Base-by-base conservation (phyloP, 2,888 invertebrate genomes). In the Myathropa florea region DNA sequence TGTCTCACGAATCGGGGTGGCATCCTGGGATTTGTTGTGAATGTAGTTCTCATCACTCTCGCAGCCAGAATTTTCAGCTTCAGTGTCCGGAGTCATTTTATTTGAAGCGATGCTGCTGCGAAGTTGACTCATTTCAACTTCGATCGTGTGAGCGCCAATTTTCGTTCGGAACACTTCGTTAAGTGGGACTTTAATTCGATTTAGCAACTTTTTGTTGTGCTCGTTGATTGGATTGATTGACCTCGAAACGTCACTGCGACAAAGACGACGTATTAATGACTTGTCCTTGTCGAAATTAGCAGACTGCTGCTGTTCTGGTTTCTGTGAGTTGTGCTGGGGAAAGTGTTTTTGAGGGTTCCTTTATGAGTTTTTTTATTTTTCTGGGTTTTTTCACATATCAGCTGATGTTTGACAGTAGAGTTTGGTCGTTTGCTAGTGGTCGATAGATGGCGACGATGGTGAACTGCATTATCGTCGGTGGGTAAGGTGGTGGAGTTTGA, bases 21-120 rank as follows among this genome's bases (percentile, higher is more conserved):
- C 57, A 24, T 23, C 59, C 59, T 12, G 24, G n/a, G 24, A 39
- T 67, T 67, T 23, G 59, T 59, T 90, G 3, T 24, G 24, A 7
- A 77, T 85, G 75, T 90, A 92, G 28, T 94, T 94, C 2, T 94
- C 94, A 78, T 94, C 94, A 18, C 92, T 93, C 89, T 94, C 94
- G 21, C 94, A 94, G 80, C 93, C 93, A 12, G 93, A 93, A 67
- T 94, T 93, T 81, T 94, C 94, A 30, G 70, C 33, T n/a, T 82
- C 82, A 14, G 28, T 72, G 26, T 82, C 77, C 3, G 81, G 81
- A 6, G 61, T 76, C 23, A 70, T 30, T 33, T 80, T 80, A 21
- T 26, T 67, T n/a, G 65, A 65, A 63, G 65, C 60, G 46, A 55
- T 53, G 30, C 67, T 61, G 9, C 53, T 26, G 12, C 68, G 59